Evolutionary conservation across 2,888 invertebrate genomes (phyloP).

Genomic region (Orthonevra nobilis): DNA sequence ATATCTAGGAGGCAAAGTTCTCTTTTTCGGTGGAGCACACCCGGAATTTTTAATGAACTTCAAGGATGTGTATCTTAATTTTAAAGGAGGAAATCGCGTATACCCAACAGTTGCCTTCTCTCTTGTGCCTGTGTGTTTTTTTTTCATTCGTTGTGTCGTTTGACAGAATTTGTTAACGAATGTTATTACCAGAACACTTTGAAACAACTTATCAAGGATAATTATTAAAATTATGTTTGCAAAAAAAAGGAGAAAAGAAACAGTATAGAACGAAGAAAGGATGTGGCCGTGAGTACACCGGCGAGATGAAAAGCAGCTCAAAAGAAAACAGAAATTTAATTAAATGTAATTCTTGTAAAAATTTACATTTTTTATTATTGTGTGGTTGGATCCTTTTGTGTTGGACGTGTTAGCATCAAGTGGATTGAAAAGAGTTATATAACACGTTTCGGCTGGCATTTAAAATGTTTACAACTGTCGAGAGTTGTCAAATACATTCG

Average conservation of each 20-base stretch:
- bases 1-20: constrained; percentile 41
- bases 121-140: background rate
- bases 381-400: background rate
- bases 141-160: constrained; percentile 34
- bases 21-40: constrained; percentile 49
- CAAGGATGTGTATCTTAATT: constrained; percentile 66
- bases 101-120: constrained; percentile 3
- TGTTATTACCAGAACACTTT: constrained; percentile 70
- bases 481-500: background rate
- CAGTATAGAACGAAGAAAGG: constrained; percentile 6
- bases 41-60: constrained; percentile 68
- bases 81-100: constrained; percentile 39
- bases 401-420: background rate
- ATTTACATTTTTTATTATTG: constrained; percentile 24
- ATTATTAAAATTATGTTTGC: constrained; percentile 69
- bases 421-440: constrained; percentile 17
- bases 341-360: constrained; percentile 37
- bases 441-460: constrained; percentile 27
- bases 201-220: constrained; percentile 70
- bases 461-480: background rate
- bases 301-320: constrained; percentile 12
- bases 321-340: constrained; percentile 47
- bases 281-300: constrained; percentile 2
- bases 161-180: constrained; percentile 69
- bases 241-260: constrained; percentile 17